Evolutionary conservation across 2,888 invertebrate genomes (phyloP), one percentile per base, ranked within the genome.

Genomic region (Erannis defoliaria): DNA sequence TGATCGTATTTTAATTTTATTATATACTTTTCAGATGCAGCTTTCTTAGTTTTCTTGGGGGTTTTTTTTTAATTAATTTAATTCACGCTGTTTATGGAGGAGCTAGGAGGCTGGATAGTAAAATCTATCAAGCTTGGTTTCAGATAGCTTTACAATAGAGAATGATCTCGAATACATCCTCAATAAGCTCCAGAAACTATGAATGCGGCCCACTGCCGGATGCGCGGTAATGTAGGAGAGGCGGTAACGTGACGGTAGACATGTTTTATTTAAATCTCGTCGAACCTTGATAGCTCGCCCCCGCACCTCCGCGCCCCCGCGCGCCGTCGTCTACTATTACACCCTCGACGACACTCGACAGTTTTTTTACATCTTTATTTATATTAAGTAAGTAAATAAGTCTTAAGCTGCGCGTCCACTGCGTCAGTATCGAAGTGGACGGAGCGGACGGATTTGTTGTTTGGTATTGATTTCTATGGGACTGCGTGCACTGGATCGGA

Each of bases 191-290:
- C 1, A 9, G 14, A 19, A 5, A n/a, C 61, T 55, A 55, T 46
- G 10, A 43, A 50, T 46, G 29, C 5, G 14, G 2, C 55, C 55
- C 21, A 12, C 31, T 38, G 38, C 51, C 50, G 38, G 45, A 38
- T 33, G 16, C 54, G 57, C 29, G 54, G 54, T 62, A 58, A 57
- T 50, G 49, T 54, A 57, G 12, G 56, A 53, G 53, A 45, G 42
- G 53, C 31, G 53, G 63, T 61, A 61, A 55, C 55, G 46, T 50
- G 59, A 48, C 55, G 53, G 50, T 33, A 31, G 38, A 43, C 57
- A 63, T 64, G 63, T 63, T 50, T 62, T 63, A 67, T 63, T 58
- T 63, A 67, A 63, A 65, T 56, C 51, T 38, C 50, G 57, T 53
- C 53, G 56, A 64, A 55, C 57, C 56, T 62, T 55, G 61, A 61